Percentiles rank a stretch among this genome's conserved stretches.
Conservation (phyloP, 2,888 invertebrate genomes). For the Idaea dimidiata region DNA sequence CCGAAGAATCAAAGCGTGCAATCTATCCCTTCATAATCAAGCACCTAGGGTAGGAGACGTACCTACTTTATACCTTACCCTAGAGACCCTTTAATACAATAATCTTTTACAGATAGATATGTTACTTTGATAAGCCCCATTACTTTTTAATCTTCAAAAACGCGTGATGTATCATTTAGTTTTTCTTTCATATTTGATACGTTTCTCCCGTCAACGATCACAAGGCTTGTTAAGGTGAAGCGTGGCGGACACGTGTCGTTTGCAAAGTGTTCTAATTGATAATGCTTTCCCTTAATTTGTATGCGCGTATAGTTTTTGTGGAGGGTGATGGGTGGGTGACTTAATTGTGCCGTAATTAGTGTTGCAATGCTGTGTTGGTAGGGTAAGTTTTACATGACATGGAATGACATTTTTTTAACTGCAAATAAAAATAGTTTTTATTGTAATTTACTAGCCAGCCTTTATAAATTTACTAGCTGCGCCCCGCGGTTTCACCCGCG, state of each 20-base stretch:
- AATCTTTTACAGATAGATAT: background rate
- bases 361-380: constrained; percentile 24
- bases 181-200: constrained; percentile 23
- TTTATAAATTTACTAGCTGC: no score
- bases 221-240: constrained; percentile 58
- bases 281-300: constrained; percentile 55
- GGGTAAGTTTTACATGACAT: background rate
- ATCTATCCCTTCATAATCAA: background rate
- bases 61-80: background rate
- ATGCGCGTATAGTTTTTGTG: constrained; percentile 31
- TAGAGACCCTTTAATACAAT: background rate
- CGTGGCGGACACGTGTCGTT: constrained; percentile 59
- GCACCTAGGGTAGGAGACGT: background rate
- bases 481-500: no score
- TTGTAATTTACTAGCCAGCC: no score
- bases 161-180: constrained; percentile 16
- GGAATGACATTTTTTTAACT: background rate
- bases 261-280: constrained; percentile 62
- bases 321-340: constrained; percentile 22
- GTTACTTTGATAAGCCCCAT: constrained; percentile 12
- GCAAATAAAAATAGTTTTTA: no score
- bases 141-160: constrained; percentile 28
- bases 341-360: constrained; percentile 41
- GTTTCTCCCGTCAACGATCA: constrained; percentile 42
- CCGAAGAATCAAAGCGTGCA: background rate